Evolutionary conservation across 2,888 invertebrate genomes (phyloP), one percentile per base, ranked within the genome.

Genomic region (Ochlodes sylvanus): DNA sequence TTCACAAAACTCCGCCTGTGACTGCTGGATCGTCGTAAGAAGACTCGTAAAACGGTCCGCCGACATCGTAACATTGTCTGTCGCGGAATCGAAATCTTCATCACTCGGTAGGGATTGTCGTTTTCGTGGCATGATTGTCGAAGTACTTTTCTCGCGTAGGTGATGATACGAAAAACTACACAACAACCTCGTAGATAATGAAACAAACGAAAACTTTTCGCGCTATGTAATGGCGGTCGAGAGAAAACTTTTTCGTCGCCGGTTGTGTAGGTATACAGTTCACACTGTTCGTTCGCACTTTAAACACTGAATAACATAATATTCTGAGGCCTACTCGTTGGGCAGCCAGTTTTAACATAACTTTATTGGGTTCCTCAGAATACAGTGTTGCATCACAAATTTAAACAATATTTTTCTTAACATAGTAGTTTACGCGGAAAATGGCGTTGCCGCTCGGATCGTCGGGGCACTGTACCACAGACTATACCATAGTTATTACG

Each of bases 31-130:
- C 15, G 44, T 44, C 44, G 44, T 15, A 44, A 44, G 44, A 44
- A 44, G 44, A 44, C 44, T 44, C 44, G 44, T 44, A 44, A 44
- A 44, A 15, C 44, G 44, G 44, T 44, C 44, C 15, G 44, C 44
- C 15, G 44, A 44, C 44, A 44, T 44, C 15, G 44, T 44, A 44
- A 44, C 17, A 17, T 44, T 44, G 15, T 44, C 44, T 15, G 27
- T 27, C 27, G 44, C 44, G 15, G 44, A 44, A 44, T 44, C 44
- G 12, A 42, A n/a, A 10, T 42, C 42, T n/a, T 42, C 42, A n/a
- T 42, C n/a, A 44, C n/a, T n/a, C 15, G 15, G 44, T 7, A 44
- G 17, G 15, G 44, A 44, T 44, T 44, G 44, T 44, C 44, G 44
- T 44, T 44, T 44, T 5, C 15, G 44, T 15, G 44, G 44, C 44